Conservation (phyloP, 1,140 invertebrate genomes). For the Trichonephila inaurata region DNA sequence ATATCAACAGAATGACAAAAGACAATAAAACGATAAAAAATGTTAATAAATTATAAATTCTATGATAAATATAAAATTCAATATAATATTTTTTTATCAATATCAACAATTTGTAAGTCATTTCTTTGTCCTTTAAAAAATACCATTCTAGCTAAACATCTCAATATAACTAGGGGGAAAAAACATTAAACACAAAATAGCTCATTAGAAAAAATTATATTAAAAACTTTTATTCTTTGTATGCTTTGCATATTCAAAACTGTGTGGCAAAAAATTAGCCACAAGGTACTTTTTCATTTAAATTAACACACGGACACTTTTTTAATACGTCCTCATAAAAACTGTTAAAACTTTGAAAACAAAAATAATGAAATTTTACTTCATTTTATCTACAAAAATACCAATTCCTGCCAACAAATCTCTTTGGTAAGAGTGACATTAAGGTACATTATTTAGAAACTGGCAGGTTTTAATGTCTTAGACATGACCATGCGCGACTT, state of each 20-base stretch:
- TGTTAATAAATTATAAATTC: slow-evolving; percentile 25
- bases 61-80: neutral
- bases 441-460: neutral
- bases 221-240: neutral
- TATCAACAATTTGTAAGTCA: neutral
- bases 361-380: slow-evolving; percentile 47
- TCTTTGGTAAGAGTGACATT: slow-evolving; percentile 64
- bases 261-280: neutral
- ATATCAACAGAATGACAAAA: neutral
- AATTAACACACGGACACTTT: neutral
- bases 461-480: slow-evolving; percentile 45
- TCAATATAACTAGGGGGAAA: neutral
- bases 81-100: neutral
- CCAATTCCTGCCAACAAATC: slow-evolving; percentile 52
- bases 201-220: slow-evolving; percentile 4
- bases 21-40: neutral
- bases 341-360: slow-evolving; percentile 67
- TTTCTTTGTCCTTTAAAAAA: neutral
- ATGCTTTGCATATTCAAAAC: slow-evolving; percentile 10
- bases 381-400: slow-evolving; percentile 64
- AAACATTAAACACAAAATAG: slow-evolving; percentile 5
- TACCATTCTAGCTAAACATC: neutral
- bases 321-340: slow-evolving; percentile 27
- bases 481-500: slow-evolving; percentile 27
- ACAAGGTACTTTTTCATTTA: neutral